These are phyloP conservation scores for Chamaea fasciata DNA, from an alignment of 2,113 vertebrate species.

Conservation along the genomic window DNA sequence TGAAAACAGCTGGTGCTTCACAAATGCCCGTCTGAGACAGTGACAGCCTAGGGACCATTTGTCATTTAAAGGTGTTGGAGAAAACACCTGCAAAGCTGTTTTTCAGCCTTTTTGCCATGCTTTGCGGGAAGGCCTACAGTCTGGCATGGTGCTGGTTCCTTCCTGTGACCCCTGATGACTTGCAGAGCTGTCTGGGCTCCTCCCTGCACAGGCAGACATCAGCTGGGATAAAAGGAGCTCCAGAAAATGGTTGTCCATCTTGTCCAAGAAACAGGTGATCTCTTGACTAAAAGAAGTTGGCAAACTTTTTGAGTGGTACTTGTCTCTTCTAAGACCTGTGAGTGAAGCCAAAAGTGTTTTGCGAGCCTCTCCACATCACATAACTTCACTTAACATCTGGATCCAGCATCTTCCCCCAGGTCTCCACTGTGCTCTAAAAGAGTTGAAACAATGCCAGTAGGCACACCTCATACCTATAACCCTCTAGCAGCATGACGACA, in stretches of 20 bases:
- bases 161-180: neutral
- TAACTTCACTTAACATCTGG: neutral
- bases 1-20: neutral
- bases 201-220: neutral
- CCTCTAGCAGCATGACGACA: neutral
- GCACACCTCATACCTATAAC: neutral
- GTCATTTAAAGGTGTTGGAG: neutral
- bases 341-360: neutral
- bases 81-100: neutral
- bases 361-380: neutral
- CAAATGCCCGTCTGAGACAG: neutral
- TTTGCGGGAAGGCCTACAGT: accelerated
- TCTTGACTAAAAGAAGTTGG: neutral
- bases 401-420: neutral
- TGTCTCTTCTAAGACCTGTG: neutral
- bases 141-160: neutral
- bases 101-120: neutral
- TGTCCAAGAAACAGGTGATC: neutral
- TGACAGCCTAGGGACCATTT: neutral
- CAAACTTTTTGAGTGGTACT: neutral
- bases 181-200: neutral
- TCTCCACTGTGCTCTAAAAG: accelerated
- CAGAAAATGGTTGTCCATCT: neutral
- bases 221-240: neutral
- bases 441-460: neutral